Evolutionary conservation across 2,888 invertebrate species (phyloP), one percentile per base, ranked within the genome.

Genomic region (Phania funesta): DNA sequence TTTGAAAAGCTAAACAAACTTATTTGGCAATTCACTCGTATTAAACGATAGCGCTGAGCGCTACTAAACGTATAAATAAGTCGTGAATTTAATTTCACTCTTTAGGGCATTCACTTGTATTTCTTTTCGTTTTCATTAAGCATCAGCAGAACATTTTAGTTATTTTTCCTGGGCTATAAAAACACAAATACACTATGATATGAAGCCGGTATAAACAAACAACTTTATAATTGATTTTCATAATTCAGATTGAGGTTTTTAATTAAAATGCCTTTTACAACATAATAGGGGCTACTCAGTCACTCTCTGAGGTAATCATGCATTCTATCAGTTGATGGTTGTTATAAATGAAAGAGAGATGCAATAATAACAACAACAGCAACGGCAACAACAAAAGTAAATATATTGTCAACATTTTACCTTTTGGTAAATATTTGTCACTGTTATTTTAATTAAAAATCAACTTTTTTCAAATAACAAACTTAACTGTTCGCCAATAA

Each of bases 381-480:
- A 35, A 50, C 38, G 16, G 18, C 35, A 24, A 26, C 62, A 46
- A 29, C 29, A 13, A 62, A 2, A 38, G 54, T 71, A 60, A 50
- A 41, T 73, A 44, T 48, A 74, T 65, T 79, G 78, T 78, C 65
- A 78, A 78, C 82, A 75, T 70, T 78, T 82, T 70, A 70, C 71
- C 73, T 65, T 82, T 78, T 70, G 70, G 78, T 70, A 82, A 82
- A 82, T 82, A 82, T 82, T 82, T 82, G 78, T 50, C 58, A 82
- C 78, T 78, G 82, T 82, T 75, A 78, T 82, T 82, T 82, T 82
- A 82, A 82, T 82, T 82, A 82, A 82, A 82, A 82, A 75, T 68
- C 58, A 75, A 78, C 78, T 74, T 78, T 56, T 74, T 75, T 70
- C 48, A 62, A 54, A 62, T 76, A 68, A 60, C 71, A 44, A 44